Base-by-base conservation (phyloP, 2,113 vertebrate genomes). In the Amazona guildingii region DNA sequence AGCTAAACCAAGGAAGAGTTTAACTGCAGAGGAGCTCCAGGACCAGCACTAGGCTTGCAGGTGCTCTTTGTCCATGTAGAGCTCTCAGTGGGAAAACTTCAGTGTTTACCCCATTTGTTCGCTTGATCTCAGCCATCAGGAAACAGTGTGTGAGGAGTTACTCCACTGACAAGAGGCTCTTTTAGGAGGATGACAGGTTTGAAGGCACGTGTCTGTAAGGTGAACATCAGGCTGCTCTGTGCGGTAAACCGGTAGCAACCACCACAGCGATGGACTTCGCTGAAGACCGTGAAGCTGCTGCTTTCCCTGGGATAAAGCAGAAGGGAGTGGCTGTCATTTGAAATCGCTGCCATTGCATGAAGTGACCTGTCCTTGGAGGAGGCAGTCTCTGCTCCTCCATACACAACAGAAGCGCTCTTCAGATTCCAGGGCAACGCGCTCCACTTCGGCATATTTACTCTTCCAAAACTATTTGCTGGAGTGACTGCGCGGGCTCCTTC, bases 191-290 rank as follows among this genome's bases (percentile, higher is more conserved):
- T 51, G 43, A 1, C 31, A 51, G 72, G 23, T 48, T 70, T 81
- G 64, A 49, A 52, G 61, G 35, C 59, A 20, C 0, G 0, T 51
- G 17, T 37, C 54, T n/a, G 13, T 17, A 16, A 63, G 59, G 51
- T 24, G 55, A 78, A n/a, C 1, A 2, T 35, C 43, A 49, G 86
- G 27, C 27, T 43, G 6, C 27, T 33, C 52, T 2, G 0, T 31
- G 54, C 1, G 2, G 25, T 21, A 39, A 52, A 24, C 10, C 20
- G 24, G 11, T 59, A 43, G 29, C 25, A 41, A 6, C 5, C 49
- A 41, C 59, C 52, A 31, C 44, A 16, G 14, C 29, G 49, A 1
- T 0, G 0, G 19, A 8, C 13, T 61, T 69, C 0, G 0, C 33
- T 80, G 31, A 35, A 51, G 75, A 28, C 6, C 0, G 2, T 14